Base-by-base conservation (phyloP, 2,888 invertebrate genomes). In the Pterostichus madidus region DNA sequence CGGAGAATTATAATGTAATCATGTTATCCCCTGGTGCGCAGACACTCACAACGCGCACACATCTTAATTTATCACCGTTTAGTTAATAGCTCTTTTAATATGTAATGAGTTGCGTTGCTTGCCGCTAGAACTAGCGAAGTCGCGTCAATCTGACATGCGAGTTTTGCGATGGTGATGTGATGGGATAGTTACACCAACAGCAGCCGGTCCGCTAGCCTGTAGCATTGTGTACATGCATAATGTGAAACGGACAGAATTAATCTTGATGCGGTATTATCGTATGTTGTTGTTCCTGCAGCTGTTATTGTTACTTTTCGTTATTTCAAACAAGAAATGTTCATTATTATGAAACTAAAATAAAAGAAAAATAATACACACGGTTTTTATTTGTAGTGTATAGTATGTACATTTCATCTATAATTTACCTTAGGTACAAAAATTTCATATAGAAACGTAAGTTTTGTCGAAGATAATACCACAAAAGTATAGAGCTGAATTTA, bases 1-100 rank as follows among this genome's bases (percentile, higher is more conserved):
- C 46, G 39, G 75, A 75, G 81, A 81, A 81, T 81, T 81, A 81
- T 81, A 81, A 81, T 81, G 81, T 81, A 81, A 81, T 81, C 71
- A 81, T 81, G 59, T 81, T 73, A 81, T 81, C 81, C 81, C 81
- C 81, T 32, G 71, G 71, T 80, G 81, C 75, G 75, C 81, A 81
- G 73, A 81, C 80, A 71, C 80, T 81, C 46, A 44, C 80, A 56
- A 53, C 35, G 56, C 81, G 59, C 52, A 59, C 53, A 81, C 77
- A 76, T 77, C 77, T 83, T 83, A 83, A 83, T 83, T 83, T 83
- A 83, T 83, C 68, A 53, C 52, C 77, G 76, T 83, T 83, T 83
- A 83, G 83, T 83, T 83, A 77, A 83, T 68, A 83, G 83, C 77
- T 76, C 64, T 68, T 76, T 83, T 83, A 83, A 83, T 83, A 83